These are phyloP conservation scores for Rhingia campestris DNA, from an alignment of 2,888 invertebrate species.

Conservation along the genomic window DNA sequence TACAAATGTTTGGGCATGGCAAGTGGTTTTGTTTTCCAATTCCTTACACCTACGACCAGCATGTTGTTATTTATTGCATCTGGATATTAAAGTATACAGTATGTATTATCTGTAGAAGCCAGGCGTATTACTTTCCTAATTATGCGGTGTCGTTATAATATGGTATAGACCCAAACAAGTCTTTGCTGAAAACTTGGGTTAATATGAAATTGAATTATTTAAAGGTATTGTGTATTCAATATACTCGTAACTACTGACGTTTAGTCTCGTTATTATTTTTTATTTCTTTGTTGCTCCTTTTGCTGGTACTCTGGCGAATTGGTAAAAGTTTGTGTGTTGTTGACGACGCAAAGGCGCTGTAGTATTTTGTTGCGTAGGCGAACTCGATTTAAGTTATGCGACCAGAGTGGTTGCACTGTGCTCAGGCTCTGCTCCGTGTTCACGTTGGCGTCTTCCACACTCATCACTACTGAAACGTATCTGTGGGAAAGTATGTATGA, in stretches of 20 bases:
- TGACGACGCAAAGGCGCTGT: slow-evolving; percentile 67
- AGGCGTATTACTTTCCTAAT: slow-evolving; percentile 10
- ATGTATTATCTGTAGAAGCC: slow-evolving; percentile 1
- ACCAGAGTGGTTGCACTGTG: slow-evolving; percentile 72
- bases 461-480: slow-evolving; percentile 68
- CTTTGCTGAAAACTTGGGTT: neutral
- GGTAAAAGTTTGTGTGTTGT: slow-evolving; percentile 67
- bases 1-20: slow-evolving; percentile 43
- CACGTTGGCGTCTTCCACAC: slow-evolving; percentile 72
- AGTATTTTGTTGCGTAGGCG: slow-evolving; percentile 73
- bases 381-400: slow-evolving; percentile 74
- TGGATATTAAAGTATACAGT: slow-evolving; percentile 22
- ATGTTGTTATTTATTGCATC: slow-evolving; percentile 48
- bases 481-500: slow-evolving; percentile 70
- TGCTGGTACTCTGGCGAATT: slow-evolving; percentile 45
- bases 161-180: neutral
- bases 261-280: slow-evolving; percentile 23
- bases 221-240: slow-evolving; percentile 26
- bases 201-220: slow-evolving; percentile 17
- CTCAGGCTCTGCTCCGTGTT: slow-evolving; percentile 48
- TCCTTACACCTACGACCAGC: slow-evolving; percentile 60
- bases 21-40: slow-evolving; percentile 60
- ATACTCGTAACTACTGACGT: neutral
- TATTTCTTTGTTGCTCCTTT: slow-evolving; percentile 34
- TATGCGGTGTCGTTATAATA: slow-evolving; percentile 8